These are phyloP conservation scores for Nephrotoma flavescens DNA, from an alignment of 2,888 invertebrate species.

Conservation along the genomic window DNA sequence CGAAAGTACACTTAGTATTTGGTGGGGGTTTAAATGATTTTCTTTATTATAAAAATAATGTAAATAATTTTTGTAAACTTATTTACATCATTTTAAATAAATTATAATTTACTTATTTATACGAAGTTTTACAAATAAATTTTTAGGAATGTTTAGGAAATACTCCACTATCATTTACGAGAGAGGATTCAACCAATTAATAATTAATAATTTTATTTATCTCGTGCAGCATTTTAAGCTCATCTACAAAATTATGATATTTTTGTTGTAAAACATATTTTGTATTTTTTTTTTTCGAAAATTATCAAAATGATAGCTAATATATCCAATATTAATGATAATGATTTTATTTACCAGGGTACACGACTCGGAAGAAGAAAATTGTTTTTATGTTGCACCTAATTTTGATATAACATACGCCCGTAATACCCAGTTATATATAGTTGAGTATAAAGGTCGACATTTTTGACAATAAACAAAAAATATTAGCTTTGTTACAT, in stretches of 20 bases:
- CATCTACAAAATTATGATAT: background rate
- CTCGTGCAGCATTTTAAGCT: background rate
- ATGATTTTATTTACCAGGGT: background rate
- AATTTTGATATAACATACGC: background rate
- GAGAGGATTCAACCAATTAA: too few species aligned
- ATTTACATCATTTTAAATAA: too few species aligned
- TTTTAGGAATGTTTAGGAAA: too few species aligned
- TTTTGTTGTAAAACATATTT: background rate
- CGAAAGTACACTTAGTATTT: too few species aligned
- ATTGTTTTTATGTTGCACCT: background rate
- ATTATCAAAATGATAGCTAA: too few species aligned
- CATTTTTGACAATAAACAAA: background rate
- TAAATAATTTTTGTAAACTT: too few species aligned
- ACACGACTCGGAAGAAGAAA: background rate
- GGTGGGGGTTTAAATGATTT: too few species aligned
- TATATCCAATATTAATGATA: background rate
- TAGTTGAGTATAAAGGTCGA: too few species aligned
- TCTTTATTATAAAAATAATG: too few species aligned
- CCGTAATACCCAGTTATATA: background rate
- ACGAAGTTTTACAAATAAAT: too few species aligned
- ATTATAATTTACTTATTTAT: too few species aligned
- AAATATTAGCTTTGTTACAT: background rate
- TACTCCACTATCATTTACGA: too few species aligned
- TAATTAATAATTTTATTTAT: background rate
- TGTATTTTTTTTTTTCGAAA: background rate